phyloP scores from a whole-genome alignment of 2,888 invertebrate species.

The Schizaphis graminum region DNA sequence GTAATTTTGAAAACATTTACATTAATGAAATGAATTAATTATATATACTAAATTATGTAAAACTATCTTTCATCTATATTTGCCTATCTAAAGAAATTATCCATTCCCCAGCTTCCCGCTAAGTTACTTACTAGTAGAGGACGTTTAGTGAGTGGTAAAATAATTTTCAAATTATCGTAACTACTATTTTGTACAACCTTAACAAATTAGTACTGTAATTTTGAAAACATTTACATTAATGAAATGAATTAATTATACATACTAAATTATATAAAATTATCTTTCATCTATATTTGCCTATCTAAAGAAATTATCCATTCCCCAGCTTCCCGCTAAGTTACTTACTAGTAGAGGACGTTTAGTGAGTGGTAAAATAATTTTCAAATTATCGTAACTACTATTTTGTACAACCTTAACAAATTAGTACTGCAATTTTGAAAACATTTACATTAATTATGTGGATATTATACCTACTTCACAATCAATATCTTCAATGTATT shows the following conservation, averaged over 20 bases:
- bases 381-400: conserved; percentile 47
- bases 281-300: background rate
- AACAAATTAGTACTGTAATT: conserved; percentile 36
- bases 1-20: conserved; percentile 38
- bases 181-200: conserved; percentile 12
- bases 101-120: conserved; percentile 57
- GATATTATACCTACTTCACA: no score
- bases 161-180: conserved; percentile 45
- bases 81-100: background rate
- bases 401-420: background rate
- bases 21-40: no score
- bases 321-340: conserved; percentile 48
- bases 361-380: conserved; percentile 56
- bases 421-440: conserved; percentile 36
- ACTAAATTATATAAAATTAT: no score
- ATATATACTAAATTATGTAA: no score
- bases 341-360: conserved; percentile 42
- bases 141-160: conserved; percentile 59
- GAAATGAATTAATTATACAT: no score
- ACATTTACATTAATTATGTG: background rate
- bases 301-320: background rate
- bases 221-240: conserved; percentile 18
- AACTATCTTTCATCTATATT: background rate
- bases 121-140: background rate
- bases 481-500: no score